Percentiles rank a stretch among this genome's conserved stretches.
Evolutionary conservation across 2,888 invertebrate species (phyloP).

Genomic region (Malacosoma neustria): DNA sequence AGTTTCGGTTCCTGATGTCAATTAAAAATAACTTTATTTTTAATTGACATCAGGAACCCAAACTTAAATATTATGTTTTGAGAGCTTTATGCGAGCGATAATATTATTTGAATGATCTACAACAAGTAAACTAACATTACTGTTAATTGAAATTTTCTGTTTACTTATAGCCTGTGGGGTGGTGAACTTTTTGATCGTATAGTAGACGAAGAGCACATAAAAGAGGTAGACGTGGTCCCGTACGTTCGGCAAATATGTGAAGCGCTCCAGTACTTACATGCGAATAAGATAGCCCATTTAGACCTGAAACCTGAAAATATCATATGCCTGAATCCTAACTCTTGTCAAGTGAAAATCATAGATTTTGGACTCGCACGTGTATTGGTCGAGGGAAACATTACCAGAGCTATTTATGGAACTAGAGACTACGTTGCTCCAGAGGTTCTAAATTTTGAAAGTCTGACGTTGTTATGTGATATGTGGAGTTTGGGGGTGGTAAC

Average conservation of each 20-base stretch:
- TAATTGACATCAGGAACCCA: too few relatives aligned
- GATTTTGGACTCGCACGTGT: constrained; percentile 89
- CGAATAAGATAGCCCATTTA: constrained; percentile 87
- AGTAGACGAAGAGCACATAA: constrained; percentile 79
- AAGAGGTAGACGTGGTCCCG: constrained; percentile 76
- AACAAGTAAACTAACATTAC: too few relatives aligned
- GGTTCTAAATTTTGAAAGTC: constrained; percentile 92
- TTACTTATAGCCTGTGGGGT: constrained; percentile 87
- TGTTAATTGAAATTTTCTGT: too few relatives aligned
- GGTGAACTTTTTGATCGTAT: constrained; percentile 96
- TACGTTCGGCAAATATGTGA: constrained; percentile 94
- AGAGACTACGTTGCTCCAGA: constrained; percentile 96
- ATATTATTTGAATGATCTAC: too few relatives aligned
- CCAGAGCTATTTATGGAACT: constrained; percentile 84
- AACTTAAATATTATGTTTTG: too few relatives aligned
- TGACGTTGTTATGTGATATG: constrained; percentile 92
- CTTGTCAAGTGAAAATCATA: constrained; percentile 92
- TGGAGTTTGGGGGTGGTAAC: constrained; percentile 78
- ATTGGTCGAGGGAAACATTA: constrained; percentile 2
- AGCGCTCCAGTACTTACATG: constrained; percentile 93
- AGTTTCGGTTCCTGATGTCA: too few relatives aligned
- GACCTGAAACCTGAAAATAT: constrained; percentile 98
- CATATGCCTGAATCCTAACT: constrained; percentile 89
- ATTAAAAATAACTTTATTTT: too few relatives aligned
- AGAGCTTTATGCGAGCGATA: too few relatives aligned